Percentiles rank a stretch among this genome's conserved stretches.
Conservation (phyloP, 2,888 invertebrate genomes). For the Oxyteleia sp. region DNA sequence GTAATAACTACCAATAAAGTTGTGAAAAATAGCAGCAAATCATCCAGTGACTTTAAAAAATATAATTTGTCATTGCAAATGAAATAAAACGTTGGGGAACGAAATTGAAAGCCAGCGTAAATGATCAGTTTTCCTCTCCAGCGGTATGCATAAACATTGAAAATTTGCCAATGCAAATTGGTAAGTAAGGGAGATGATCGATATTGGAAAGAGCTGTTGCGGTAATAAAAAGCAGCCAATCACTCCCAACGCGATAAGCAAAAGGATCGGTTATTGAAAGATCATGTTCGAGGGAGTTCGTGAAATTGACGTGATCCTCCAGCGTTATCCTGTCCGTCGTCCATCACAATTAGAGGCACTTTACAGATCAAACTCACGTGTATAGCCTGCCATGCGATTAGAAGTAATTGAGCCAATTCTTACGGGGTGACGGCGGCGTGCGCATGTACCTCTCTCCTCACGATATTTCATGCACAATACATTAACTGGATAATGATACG, state of each 20-base stretch:
- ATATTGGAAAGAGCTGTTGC: slow-evolving; percentile 21
- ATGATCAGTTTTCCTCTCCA: background rate
- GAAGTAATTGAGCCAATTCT: slow-evolving; percentile 86
- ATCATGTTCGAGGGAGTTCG: slow-evolving; percentile 73
- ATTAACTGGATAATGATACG: too few relatives aligned
- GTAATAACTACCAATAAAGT: too few relatives aligned
- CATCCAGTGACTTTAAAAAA: slow-evolving; percentile 8
- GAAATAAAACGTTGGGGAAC: slow-evolving; percentile 36
- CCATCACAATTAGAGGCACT: slow-evolving; percentile 84
- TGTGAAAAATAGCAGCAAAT: too few relatives aligned
- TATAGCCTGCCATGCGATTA: slow-evolving; percentile 79
- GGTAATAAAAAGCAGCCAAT: background rate
- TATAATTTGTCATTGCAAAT: slow-evolving; percentile 21
- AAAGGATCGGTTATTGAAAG: slow-evolving; percentile 63
- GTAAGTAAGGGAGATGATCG: background rate
- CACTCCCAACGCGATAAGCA: background rate
- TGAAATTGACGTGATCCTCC: slow-evolving; percentile 84
- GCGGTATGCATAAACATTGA: slow-evolving; percentile 3
- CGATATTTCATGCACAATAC: too few relatives aligned
- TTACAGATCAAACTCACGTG: slow-evolving; percentile 82
- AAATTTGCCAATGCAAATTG: slow-evolving; percentile 22
- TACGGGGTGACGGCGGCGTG: slow-evolving; percentile 77
- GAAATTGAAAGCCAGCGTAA: slow-evolving; percentile 29
- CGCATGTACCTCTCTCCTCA: too few relatives aligned
- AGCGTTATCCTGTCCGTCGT: slow-evolving; percentile 81